A percentile compares a stretch with the other conserved stretches of the same genome.
Conservation (phyloP, 2,888 invertebrate species). For the Xanthia icteritia region DNA sequence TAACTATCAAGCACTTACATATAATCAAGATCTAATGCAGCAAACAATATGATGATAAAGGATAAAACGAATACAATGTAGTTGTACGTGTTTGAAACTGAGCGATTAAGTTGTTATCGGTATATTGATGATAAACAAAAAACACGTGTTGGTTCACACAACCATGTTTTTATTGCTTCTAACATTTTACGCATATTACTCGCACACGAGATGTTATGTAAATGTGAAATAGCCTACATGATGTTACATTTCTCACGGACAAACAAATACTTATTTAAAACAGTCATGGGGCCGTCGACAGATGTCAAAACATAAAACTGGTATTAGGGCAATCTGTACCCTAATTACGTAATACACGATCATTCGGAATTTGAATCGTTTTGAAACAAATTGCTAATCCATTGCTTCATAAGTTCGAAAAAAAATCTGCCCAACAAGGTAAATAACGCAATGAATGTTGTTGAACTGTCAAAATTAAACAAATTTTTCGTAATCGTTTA, state of each 20-base stretch:
- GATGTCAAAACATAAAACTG: too few species aligned
- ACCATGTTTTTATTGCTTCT: constrained; percentile 13
- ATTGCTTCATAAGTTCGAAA: too few species aligned
- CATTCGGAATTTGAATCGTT: too few species aligned
- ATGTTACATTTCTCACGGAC: background rate
- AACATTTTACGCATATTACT: background rate
- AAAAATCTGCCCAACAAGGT: too few species aligned
- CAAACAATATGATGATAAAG: constrained; percentile 21
- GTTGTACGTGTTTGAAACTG: constrained; percentile 21
- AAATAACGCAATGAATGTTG: too few species aligned
- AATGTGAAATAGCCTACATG: background rate
- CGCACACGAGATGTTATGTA: background rate
- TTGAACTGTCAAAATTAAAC: too few species aligned
- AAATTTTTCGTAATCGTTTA: too few species aligned
- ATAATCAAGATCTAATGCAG: constrained; percentile 5
- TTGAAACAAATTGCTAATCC: too few species aligned
- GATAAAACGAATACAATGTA: constrained; percentile 28
- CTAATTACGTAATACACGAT: too few species aligned
- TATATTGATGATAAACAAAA: constrained; percentile 28
- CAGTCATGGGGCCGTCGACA: too few species aligned
- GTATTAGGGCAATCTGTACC: too few species aligned
- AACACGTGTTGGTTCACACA: constrained; percentile 24
- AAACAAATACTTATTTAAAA: background rate
- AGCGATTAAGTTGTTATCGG: constrained; percentile 18
- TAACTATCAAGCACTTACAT: background rate